Evolutionary conservation across 2,888 invertebrate species (phyloP).

Genomic region (Volucella zonaria): DNA sequence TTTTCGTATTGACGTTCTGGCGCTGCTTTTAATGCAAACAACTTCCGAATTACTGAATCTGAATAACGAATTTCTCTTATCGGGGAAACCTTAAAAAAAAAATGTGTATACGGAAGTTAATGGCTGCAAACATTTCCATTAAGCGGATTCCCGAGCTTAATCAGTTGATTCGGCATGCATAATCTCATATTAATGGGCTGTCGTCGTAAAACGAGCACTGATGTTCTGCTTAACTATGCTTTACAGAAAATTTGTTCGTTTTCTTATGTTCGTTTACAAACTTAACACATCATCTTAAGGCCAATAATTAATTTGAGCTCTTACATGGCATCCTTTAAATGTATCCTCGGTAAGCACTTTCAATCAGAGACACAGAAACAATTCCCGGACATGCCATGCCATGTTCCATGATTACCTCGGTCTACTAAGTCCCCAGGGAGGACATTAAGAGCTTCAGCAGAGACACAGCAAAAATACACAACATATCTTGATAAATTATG

Average conservation of each 20-base stretch:
- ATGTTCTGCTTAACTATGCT: conserved; percentile 49
- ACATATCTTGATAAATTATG: conserved; percentile 65
- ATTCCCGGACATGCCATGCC: conserved; percentile 30
- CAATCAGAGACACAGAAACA: conserved; percentile 12
- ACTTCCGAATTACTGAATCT: background rate
- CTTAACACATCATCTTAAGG: conserved; percentile 61
- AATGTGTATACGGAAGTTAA: conserved; percentile 3
- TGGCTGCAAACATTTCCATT: conserved; percentile 27
- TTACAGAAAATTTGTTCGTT: background rate
- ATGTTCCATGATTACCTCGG: background rate
- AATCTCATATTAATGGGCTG: conserved; percentile 61
- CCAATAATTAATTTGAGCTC: conserved; percentile 58
- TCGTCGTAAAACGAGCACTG: conserved; percentile 33
- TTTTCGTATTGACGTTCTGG: background rate
- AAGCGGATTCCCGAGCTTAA: conserved; percentile 37
- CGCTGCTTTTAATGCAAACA: no score
- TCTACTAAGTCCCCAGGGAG: conserved; percentile 50
- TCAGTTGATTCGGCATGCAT: conserved; percentile 45
- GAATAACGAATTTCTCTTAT: background rate
- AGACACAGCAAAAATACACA: conserved; percentile 34
- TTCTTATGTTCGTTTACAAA: conserved; percentile 18
- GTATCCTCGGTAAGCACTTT: background rate
- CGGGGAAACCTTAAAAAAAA: conserved; percentile 20
- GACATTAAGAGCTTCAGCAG: conserved; percentile 61
- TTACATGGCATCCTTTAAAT: conserved; percentile 9